Evolutionary conservation across 2,113 vertebrate genomes (phyloP).

Genomic region (Pygoscelis antarcticus): DNA sequence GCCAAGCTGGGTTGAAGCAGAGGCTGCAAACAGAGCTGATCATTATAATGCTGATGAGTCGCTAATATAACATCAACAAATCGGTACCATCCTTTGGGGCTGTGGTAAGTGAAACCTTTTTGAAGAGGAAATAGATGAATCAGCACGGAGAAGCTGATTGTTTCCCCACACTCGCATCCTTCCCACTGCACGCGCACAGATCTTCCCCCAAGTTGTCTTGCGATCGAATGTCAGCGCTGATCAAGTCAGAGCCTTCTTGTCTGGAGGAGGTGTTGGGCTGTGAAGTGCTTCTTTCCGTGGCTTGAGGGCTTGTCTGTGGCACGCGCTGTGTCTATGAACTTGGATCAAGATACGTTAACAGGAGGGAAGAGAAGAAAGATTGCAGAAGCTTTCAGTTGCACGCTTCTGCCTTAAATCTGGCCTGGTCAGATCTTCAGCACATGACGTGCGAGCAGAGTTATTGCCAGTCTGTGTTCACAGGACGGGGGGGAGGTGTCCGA

Average conservation of each 20-base stretch:
- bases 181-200: not conserved
- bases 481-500: not conserved
- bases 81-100: not conserved
- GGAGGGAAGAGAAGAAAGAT: rapidly evolving
- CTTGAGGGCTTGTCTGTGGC: not conserved
- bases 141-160: not conserved
- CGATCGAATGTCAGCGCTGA: rapidly evolving
- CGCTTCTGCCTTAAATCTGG: not conserved
- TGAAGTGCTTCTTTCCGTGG: rapidly evolving
- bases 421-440: rapidly evolving
- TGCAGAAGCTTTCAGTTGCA: rapidly evolving
- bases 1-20: not conserved
- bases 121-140: not conserved
- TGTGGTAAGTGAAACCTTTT: not conserved
- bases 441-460: rapidly evolving
- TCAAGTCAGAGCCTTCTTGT: rapidly evolving
- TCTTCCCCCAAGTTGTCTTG: not conserved
- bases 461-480: rapidly evolving
- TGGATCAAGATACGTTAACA: rapidly evolving
- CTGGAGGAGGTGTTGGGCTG: not conserved
- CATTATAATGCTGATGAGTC: not conserved
- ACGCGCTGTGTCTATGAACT: not conserved
- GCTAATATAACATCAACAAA: not conserved
- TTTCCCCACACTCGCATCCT: not conserved
- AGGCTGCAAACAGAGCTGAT: not conserved